Evolutionary conservation across 2,113 vertebrate genomes (phyloP).

Genomic region (Furnarius figulus): DNA sequence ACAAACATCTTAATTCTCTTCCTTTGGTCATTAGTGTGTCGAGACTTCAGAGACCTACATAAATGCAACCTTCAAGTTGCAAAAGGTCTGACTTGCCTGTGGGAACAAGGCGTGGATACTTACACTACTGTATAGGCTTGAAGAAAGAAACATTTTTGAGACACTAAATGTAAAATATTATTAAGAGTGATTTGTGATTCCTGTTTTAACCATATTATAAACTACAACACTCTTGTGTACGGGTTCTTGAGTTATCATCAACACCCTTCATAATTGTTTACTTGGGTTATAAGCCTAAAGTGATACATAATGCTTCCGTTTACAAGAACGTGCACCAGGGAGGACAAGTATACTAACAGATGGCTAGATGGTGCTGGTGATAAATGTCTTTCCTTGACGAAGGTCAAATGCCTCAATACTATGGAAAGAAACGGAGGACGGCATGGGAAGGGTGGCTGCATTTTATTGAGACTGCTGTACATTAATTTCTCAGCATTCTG

Average conservation of each 20-base stretch:
- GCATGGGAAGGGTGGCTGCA: neutral
- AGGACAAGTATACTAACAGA: constrained; percentile 42
- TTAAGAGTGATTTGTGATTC: constrained; percentile 16
- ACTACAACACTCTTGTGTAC: neutral
- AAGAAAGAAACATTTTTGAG: neutral
- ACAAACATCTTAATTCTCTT: neutral
- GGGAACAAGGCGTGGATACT: neutral
- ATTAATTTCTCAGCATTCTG: neutral
- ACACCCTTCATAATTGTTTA: constrained; percentile 55
- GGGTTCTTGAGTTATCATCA: constrained; percentile 50
- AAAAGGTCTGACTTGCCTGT: neutral
- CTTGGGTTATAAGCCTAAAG: constrained; percentile 31
- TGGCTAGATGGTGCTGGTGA: constrained; percentile 20
- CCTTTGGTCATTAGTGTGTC: neutral
- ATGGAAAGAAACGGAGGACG: neutral
- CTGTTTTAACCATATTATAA: neutral
- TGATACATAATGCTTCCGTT: constrained; percentile 47
- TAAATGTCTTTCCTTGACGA: constrained; percentile 28
- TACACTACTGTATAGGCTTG: rapidly evolving
- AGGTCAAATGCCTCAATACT: constrained; percentile 51
- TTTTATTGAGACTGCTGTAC: neutral
- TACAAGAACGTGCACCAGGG: constrained; percentile 7
- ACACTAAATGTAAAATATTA: neutral
- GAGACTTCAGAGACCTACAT: neutral
- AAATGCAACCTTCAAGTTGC: neutral